These are phyloP conservation scores for Sardinella longiceps DNA, from an alignment of 2,797 vertebrate genomes.

Conservation along the genomic window DNA sequence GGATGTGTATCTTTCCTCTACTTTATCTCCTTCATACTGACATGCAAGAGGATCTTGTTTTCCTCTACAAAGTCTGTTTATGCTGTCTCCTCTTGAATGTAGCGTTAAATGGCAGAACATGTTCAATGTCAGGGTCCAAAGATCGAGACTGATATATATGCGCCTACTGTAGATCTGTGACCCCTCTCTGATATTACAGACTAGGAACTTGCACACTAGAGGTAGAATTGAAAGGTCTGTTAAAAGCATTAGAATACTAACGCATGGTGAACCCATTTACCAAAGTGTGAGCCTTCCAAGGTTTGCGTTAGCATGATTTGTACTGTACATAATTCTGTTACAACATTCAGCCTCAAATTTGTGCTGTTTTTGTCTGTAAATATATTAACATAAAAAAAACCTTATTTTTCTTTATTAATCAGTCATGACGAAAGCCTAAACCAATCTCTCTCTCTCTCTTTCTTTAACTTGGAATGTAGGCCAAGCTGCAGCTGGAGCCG, in stretches of 20 bases:
- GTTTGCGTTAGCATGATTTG: background rate
- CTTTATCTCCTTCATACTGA: background rate
- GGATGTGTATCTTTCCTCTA: background rate
- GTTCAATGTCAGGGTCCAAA: slow-evolving; percentile 38
- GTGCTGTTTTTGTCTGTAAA: slow-evolving; percentile 11
- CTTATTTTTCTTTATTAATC: background rate
- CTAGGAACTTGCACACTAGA: slow-evolving; percentile 12
- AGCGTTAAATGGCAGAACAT: background rate
- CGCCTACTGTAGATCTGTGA: background rate
- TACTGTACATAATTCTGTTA: background rate
- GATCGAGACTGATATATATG: slow-evolving; percentile 29
- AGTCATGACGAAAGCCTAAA: background rate
- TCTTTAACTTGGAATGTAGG: slow-evolving; percentile 4
- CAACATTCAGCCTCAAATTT: background rate
- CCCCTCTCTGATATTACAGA: slow-evolving; percentile 23
- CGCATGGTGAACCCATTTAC: background rate
- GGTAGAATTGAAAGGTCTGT: slow-evolving; percentile 43
- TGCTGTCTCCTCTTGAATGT: background rate
- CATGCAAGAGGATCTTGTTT: background rate
- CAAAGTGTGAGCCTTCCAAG: background rate
- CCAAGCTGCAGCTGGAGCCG: background rate
- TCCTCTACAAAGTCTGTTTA: background rate
- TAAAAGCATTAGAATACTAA: background rate
- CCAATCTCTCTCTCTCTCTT: background rate
- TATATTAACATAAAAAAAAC: background rate